A percentile compares a stretch with the other conserved stretches of the same genome.
phyloP scores from a whole-genome alignment of 2,797 vertebrate genomes.

The Falco naumanni region DNA sequence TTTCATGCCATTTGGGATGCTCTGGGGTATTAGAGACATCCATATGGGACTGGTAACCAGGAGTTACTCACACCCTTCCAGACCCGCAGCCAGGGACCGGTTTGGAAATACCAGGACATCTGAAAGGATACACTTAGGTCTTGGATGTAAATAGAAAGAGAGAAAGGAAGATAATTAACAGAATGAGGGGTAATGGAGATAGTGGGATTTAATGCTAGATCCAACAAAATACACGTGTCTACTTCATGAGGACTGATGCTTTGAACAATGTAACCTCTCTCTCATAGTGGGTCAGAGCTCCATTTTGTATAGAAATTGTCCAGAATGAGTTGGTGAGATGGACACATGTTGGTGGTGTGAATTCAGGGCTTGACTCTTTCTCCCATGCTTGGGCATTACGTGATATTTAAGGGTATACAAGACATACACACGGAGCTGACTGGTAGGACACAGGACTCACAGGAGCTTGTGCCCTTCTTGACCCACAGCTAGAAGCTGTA shows the following conservation, averaged over 20 bases:
- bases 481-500: not conserved
- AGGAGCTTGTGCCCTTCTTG: not conserved
- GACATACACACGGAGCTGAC: not conserved
- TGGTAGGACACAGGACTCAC: not conserved
- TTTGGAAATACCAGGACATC: not conserved
- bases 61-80: not conserved
- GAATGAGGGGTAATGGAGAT: not conserved
- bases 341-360: not conserved
- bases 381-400: not conserved
- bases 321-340: not conserved
- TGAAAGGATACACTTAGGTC: not conserved
- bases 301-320: accelerated
- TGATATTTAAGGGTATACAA: not conserved
- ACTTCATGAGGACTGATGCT: not conserved
- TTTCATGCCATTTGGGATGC: not conserved
- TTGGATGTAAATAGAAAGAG: not conserved
- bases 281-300: not conserved
- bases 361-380: not conserved
- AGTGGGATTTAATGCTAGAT: not conserved
- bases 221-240: not conserved
- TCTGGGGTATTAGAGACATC: not conserved
- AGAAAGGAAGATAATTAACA: not conserved
- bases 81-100: not conserved
- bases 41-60: not conserved
- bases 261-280: not conserved